These are phyloP conservation scores for Coelinius sp. DNA, from an alignment of 2,888 invertebrate species.

Conservation along the genomic window DNA sequence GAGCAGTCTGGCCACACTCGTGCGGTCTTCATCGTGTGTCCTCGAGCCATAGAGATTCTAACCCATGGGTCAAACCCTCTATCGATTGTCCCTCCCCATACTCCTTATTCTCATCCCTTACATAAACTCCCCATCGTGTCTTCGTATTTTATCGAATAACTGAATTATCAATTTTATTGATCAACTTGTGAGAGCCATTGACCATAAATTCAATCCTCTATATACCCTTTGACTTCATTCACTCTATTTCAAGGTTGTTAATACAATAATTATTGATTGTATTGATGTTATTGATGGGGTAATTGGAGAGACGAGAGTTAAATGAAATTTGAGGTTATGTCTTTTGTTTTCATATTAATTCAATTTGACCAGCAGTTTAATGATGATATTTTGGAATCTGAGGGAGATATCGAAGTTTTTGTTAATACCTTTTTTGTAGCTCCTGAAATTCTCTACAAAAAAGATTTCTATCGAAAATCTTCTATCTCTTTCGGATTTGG, in stretches of 20 bases:
- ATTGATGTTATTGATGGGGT: not conserved
- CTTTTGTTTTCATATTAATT: too few species aligned
- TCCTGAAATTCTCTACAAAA: too few species aligned
- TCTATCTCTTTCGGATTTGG: too few species aligned
- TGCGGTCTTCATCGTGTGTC: constrained; percentile 17
- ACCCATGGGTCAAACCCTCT: constrained; percentile 15
- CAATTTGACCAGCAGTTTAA: too few species aligned
- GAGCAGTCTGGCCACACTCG: constrained; percentile 19
- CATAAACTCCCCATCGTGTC: constrained; percentile 8
- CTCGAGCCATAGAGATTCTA: constrained; percentile 13
- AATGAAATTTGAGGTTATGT: too few species aligned
- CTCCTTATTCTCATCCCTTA: not conserved
- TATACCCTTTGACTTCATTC: not conserved
- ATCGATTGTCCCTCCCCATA: not conserved
- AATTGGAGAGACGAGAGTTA: not conserved
- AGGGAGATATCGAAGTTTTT: too few species aligned
- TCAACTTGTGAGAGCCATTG: not conserved
- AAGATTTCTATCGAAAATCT: too few species aligned
- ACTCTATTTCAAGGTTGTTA: not conserved
- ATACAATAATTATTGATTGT: not conserved
- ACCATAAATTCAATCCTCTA: not conserved
- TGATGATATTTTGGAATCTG: too few species aligned
- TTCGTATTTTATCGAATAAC: constrained; percentile 15
- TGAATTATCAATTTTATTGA: not conserved
- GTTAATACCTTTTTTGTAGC: too few species aligned